A percentile compares a stretch with the other conserved stretches of the same genome.
Evolutionary conservation across 2,888 invertebrate genomes (phyloP).

Genomic region (Folsomia manolachei): DNA sequence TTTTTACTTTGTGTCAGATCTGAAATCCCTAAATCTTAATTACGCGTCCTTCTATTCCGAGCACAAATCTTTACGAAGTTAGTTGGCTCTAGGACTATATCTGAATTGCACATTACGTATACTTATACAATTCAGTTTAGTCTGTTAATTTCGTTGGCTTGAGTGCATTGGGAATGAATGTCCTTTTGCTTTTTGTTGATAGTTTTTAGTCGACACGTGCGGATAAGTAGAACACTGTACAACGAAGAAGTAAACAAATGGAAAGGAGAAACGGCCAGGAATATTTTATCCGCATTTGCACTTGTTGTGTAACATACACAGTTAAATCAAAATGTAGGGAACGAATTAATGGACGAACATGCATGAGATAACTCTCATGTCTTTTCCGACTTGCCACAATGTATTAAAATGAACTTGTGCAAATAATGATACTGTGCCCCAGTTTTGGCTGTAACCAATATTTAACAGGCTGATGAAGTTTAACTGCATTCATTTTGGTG

Average conservation of each 20-base stretch:
- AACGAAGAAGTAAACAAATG: slow-evolving; percentile 3
- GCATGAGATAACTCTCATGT: not conserved
- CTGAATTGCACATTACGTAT: too few relatives aligned
- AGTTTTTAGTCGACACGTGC: not conserved
- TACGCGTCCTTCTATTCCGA: not conserved
- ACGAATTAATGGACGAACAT: not conserved
- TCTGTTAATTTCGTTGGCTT: too few relatives aligned
- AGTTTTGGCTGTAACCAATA: not conserved
- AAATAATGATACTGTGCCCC: not conserved
- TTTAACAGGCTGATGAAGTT: not conserved
- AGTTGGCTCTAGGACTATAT: too few relatives aligned
- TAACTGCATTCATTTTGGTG: not conserved
- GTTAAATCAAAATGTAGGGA: not conserved
- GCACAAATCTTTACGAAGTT: too few relatives aligned
- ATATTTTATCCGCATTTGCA: not conserved
- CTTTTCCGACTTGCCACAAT: not conserved
- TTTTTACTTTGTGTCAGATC: slow-evolving; percentile 1
- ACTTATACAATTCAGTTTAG: too few relatives aligned
- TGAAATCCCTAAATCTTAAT: slow-evolving; percentile 1
- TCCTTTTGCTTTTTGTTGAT: too few relatives aligned
- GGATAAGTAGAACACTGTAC: not conserved
- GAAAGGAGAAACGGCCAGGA: not conserved
- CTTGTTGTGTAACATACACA: not conserved
- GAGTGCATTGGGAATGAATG: too few relatives aligned
- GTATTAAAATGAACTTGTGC: not conserved